phyloP scores from a whole-genome alignment of 2,113 vertebrate species.

The Sporophila hypoxantha region DNA sequence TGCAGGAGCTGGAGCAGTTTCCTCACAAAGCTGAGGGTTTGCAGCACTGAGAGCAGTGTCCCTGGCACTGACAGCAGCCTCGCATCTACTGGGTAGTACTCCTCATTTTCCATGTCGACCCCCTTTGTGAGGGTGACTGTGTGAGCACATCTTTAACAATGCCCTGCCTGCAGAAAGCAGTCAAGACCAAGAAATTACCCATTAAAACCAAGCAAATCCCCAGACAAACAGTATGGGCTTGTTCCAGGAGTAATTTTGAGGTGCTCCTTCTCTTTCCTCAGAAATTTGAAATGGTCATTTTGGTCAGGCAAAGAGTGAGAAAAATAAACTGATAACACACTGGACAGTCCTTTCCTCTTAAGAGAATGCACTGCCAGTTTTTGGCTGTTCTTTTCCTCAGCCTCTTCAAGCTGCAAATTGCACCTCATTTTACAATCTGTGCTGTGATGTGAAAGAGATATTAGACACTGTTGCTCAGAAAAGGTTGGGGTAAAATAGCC shows the following conservation, averaged over 20 bases:
- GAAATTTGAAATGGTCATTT: neutral
- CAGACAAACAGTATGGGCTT: neutral
- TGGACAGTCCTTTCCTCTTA: neutral
- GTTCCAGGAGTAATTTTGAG: neutral
- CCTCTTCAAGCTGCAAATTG: conserved; percentile 29
- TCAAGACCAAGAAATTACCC: neutral
- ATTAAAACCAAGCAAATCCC: neutral
- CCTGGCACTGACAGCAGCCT: neutral
- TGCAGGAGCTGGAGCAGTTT: neutral
- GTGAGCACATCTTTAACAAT: neutral
- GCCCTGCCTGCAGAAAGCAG: neutral
- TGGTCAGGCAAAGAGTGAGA: neutral
- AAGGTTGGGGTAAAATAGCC: conserved; percentile 5
- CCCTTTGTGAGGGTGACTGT: neutral
- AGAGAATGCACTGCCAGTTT: neutral
- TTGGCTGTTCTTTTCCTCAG: neutral
- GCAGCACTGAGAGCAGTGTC: neutral
- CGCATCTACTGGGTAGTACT: neutral
- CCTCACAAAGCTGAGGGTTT: neutral
- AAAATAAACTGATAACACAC: neutral
- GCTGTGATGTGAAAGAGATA: conserved; percentile 41
- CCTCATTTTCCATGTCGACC: accelerated
- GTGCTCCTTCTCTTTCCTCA: neutral
- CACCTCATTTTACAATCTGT: conserved; percentile 23
- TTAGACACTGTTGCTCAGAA: conserved; percentile 31